These are phyloP conservation scores for Nestor notabilis DNA, from an alignment of 2,113 vertebrate species.

Conservation along the genomic window DNA sequence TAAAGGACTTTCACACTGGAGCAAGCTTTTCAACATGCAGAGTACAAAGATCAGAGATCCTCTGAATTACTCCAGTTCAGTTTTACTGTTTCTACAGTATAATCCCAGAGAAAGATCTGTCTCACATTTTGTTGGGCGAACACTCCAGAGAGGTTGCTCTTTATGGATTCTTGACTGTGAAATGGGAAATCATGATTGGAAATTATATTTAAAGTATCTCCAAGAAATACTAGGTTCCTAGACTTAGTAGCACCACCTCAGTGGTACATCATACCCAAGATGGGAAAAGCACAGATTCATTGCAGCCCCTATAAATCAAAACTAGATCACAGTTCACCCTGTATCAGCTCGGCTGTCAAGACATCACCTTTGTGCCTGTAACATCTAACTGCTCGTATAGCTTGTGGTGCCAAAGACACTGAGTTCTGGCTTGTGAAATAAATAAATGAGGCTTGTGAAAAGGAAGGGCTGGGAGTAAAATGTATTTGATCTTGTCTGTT, in stretches of 20 bases:
- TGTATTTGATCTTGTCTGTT: not conserved
- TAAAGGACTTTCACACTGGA: slow-evolving; percentile 1
- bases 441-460: not conserved
- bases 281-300: not conserved
- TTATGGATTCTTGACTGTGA: not conserved
- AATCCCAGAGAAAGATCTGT: not conserved
- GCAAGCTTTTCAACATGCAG: not conserved
- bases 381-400: not conserved
- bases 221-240: rapidly evolving
- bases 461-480: not conserved
- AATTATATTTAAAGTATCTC: not conserved
- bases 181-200: not conserved
- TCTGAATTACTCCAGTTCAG: not conserved
- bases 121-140: not conserved
- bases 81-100: not conserved
- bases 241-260: not conserved
- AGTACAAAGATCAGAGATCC: not conserved
- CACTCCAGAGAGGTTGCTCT: not conserved
- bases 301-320: not conserved
- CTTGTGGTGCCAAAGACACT: not conserved
- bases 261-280: no score
- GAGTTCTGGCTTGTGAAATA: not conserved
- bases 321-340: not conserved
- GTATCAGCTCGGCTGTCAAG: not conserved
- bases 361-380: not conserved